These are phyloP conservation scores for Melinaea marsaeus DNA, from an alignment of 2,888 invertebrate species.

Conservation along the genomic window DNA sequence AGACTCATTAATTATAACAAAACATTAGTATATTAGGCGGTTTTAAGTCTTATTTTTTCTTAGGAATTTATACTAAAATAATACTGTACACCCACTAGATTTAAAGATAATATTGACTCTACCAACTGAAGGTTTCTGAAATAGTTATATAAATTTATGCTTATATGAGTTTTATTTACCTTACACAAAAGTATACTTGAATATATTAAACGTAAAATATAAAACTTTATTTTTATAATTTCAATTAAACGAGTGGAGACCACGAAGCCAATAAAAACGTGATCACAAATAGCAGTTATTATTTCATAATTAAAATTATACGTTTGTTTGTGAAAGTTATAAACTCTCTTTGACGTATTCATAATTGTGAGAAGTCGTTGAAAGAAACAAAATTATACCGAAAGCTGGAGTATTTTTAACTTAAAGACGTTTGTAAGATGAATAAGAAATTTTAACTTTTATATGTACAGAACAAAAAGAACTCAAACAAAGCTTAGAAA, in stretches of 20 bases:
- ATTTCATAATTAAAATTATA: constrained; percentile 54
- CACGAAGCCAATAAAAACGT: background rate
- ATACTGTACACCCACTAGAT: too few relatives aligned
- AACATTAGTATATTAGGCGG: too few relatives aligned
- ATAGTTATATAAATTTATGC: too few relatives aligned
- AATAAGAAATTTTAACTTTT: background rate
- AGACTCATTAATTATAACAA: too few relatives aligned
- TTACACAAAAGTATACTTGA: background rate
- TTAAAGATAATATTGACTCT: too few relatives aligned
- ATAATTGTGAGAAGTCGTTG: constrained; percentile 30
- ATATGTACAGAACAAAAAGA: too few relatives aligned
- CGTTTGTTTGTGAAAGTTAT: constrained; percentile 40
- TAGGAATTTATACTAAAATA: too few relatives aligned
- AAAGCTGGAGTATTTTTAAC: constrained; percentile 1
- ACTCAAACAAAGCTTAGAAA: too few relatives aligned
- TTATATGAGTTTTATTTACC: too few relatives aligned
- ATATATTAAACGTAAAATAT: background rate
- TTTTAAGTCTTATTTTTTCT: too few relatives aligned
- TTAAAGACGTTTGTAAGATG: background rate
- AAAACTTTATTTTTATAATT: background rate
- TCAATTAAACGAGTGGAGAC: background rate
- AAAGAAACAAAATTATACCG: constrained; percentile 9
- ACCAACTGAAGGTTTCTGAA: too few relatives aligned
- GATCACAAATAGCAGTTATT: constrained; percentile 14
- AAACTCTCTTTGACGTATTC: constrained; percentile 29